Evolutionary conservation across 2,113 vertebrate genomes (phyloP).

Genomic region (Gymnorhina tibicen): DNA sequence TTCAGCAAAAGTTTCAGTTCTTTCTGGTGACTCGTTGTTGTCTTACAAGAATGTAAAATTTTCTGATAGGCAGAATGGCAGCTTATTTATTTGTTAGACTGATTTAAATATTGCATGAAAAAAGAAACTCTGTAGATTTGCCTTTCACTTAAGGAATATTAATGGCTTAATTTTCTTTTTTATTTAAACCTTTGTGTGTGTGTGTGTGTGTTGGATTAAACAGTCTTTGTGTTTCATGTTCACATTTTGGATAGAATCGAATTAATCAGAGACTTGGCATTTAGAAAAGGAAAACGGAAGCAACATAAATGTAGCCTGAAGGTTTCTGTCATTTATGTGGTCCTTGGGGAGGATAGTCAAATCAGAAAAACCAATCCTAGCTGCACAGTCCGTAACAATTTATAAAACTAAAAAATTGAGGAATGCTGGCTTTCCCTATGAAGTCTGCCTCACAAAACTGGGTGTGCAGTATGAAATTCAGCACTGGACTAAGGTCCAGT

Average conservation of each 20-base stretch:
- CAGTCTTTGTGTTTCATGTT: background rate
- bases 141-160: background rate
- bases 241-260: background rate
- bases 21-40: background rate
- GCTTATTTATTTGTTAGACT: background rate
- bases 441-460: background rate
- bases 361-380: background rate
- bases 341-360: background rate
- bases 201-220: background rate
- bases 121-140: background rate
- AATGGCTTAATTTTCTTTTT: background rate
- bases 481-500: background rate
- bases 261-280: background rate
- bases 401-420: background rate
- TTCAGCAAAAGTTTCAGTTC: background rate
- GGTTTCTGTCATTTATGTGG: background rate
- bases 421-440: background rate
- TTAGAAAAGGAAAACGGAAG: background rate
- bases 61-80: background rate
- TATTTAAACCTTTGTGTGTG: background rate
- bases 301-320: background rate
- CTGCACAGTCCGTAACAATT: background rate
- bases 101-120: background rate
- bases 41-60: background rate
- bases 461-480: background rate